Base-by-base conservation (phyloP, 2,113 vertebrate genomes). In the Chaetura pelagica region DNA sequence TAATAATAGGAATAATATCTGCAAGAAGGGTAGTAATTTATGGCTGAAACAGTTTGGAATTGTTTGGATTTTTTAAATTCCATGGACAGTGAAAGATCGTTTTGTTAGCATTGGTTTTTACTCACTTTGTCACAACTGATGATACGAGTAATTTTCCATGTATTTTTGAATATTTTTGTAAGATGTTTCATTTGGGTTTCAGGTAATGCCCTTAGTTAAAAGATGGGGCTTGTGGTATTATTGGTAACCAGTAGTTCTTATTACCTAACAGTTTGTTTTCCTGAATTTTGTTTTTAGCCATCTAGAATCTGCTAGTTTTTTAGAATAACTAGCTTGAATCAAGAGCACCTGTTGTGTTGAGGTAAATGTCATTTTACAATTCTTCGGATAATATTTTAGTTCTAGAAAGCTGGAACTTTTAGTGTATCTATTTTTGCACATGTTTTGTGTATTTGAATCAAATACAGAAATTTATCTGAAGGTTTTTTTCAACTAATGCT, bases 161-260 rank as follows among this genome's bases (percentile, higher is more conserved):
- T 72, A 9, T 73, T 83, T 79, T 38, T 88, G 79, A 92, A 3
- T 57, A 42, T 51, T 77, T 92, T 96, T 76, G 7, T 97, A 69
- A 93, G 59, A 54, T 71, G 54, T 61, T 96, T 95, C 73, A 72
- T 87, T 96, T n/a, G 55, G 78, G 49, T 93, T 90, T 82, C 38
- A 52, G n/a, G n/a, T n/a, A n/a, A n/a, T n/a, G 2, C 7, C 32
- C 2, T 17, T 74, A 30, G 26, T 84, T 87, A 57, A 52, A 78
- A 79, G 21, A 21, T 55, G 27, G 17, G 13, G 3, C 29, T 69
- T n/a, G 12, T 8, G 5, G 12, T 8, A 1, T 63, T 63, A 10
- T 10, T 35, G 44, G 14, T 77, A 64, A 30, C 10, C 11, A 9
- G 4, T 75, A 44, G 13, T 40, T 93, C 23, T 40, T 89, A 15